Base-by-base conservation (phyloP, 1,140 invertebrate genomes). In the Antheraea mylitta region DNA sequence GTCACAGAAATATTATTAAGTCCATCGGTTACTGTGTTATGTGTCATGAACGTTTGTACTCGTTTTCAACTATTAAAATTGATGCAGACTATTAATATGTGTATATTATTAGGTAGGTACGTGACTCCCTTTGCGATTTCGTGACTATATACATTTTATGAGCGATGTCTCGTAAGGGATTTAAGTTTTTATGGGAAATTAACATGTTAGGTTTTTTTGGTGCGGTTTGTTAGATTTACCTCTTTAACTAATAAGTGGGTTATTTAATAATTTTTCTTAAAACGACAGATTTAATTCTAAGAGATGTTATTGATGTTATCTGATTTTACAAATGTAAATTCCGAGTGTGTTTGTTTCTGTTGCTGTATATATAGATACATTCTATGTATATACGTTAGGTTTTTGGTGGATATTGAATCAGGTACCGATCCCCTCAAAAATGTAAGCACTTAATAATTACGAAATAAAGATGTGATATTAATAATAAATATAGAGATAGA, bases 1-100 rank as follows among this genome's bases (percentile, higher is more conserved):
- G 19, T 30, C 64, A 36, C 61, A 64, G 60, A 58, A 60, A 72
- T 68, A 72, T 70, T 67, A 42, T n/a, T 53, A 42, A 53, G 37
- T 63, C 37, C 37, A 63, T 63, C 22, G 37, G 22, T n/a, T 37
- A 63, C 30, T 63, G 8, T 42, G 30, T 63, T 63, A 37, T 63
- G 30, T 63, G 61, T 63, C 61, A 37, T 11, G 30, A 22, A 36
- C 61, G 16, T 53, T 53, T 1, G 16, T 11, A 53, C 45, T 53
- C 45, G 45, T 53, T 53, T 53, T 16, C 45, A 53, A 53, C 45
- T 53, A 16, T 53, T 53, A 5, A 53, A 53, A 53, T 53, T 53
- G 45, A 53, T 53, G 16, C 13, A 53, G 16, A 1, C 9, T 13
- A 53, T 53, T 53, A 53, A 53, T n/a, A 53, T 53, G 45, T 53